Percentiles rank a stretch among this genome's conserved stretches.
phyloP scores from a whole-genome alignment of 2,888 invertebrate species.

The Cephus rjabovi region DNA sequence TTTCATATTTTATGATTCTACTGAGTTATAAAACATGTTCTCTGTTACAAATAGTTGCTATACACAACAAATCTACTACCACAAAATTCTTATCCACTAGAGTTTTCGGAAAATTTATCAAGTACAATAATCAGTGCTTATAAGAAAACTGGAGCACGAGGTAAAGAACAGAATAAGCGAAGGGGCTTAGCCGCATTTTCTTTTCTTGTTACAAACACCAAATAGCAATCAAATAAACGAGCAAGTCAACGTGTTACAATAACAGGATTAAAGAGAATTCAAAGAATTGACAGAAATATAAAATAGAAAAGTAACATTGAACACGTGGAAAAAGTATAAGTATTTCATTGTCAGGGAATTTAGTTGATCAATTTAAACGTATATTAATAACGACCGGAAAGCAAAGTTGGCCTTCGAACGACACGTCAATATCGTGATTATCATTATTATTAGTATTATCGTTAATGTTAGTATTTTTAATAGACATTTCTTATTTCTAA shows the following conservation, averaged over 20 bases:
- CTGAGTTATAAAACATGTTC: neutral
- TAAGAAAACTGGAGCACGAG: neutral
- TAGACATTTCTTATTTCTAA: conserved; percentile 13
- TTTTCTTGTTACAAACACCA: neutral
- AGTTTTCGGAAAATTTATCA: neutral
- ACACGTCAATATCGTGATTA: neutral
- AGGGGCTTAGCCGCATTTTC: neutral
- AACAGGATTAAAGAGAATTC: neutral
- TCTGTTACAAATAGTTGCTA: neutral
- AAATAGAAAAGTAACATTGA: neutral
- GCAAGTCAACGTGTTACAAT: neutral
- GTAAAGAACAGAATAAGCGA: neutral
- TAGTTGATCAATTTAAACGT: neutral
- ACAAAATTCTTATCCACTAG: neutral
- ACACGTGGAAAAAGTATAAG: neutral
- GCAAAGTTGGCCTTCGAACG: neutral
- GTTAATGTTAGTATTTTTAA: conserved; percentile 15
- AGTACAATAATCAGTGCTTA: neutral
- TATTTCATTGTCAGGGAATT: neutral
- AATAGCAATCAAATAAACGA: neutral
- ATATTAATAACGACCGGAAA: neutral
- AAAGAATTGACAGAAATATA: neutral
- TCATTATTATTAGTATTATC: neutral
- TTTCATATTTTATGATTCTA: neutral
- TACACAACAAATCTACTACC: neutral